Evolutionary conservation across 1,140 invertebrate genomes (phyloP), one percentile per base, ranked within the genome.

Genomic region (Pentalonia nigronervosa): DNA sequence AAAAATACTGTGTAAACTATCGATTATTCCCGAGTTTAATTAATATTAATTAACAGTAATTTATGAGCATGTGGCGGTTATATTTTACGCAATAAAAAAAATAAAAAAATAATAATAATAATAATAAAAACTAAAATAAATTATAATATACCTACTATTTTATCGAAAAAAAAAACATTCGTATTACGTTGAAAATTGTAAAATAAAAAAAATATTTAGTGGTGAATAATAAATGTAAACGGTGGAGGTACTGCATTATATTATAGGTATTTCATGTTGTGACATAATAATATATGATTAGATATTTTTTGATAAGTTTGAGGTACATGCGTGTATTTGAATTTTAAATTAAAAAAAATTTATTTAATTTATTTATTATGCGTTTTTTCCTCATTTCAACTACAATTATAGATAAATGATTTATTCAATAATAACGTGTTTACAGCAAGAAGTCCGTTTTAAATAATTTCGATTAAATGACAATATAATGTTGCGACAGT

Each of bases 1-100:
- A 67, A 67, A 67, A 67, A 67, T 67, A 67, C 30, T n/a, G 60
- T 67, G 60, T 67, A 67, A n/a, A 67, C 60, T 67, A 67, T 67
- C 30, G 30, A 67, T 67, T 67, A 67, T 67, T 30, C 11, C 60
- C 14, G 30, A 11, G 30, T 6, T 67, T 67, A 67, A 67, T 67
- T 67, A 67, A 67, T 67, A 67, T 67, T 67, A 67, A n/a, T 67
- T 67, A 67, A 67, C 11, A 0, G 60, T 67, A 67, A n/a, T 67
- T 67, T 67, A 67, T n/a, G 60, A 67, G 60, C 60, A 3, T n/a
- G 30, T 67, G 30, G 60, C 6, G 30, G 30, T 67, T 67, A 67
- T 11, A n/a, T 67, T 67, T 14, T 67, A 67, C 30, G 60, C 56
- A 17, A 67, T 67, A 67, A 67, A n/a, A 67, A 67, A 67, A 67